Conservation (phyloP, 1,140 invertebrate species). For the Diachasma alloeum region DNA sequence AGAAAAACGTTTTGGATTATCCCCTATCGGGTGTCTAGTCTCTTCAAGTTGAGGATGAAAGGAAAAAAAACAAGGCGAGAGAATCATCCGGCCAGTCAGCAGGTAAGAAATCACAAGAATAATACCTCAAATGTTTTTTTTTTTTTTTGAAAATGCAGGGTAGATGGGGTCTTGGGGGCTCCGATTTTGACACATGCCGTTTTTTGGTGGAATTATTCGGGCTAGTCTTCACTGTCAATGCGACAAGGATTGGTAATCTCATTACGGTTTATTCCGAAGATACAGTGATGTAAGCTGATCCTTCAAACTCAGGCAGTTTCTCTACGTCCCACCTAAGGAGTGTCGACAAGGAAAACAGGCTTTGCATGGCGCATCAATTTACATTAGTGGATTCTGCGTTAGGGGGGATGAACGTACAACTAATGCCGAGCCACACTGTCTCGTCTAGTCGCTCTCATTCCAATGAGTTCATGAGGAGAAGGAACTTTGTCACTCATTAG, state of each 20-base stretch:
- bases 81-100: neutral
- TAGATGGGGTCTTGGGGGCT: neutral
- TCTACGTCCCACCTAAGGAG: slow-evolving; percentile 28
- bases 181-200: neutral
- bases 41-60: neutral
- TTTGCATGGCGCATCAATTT: slow-evolving; percentile 42
- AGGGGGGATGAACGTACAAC: neutral
- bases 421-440: neutral
- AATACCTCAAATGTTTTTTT: neutral
- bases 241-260: slow-evolving; percentile 33
- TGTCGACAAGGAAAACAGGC: slow-evolving; percentile 42
- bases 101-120: neutral
- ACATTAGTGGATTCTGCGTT: neutral
- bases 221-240: neutral
- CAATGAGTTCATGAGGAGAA: neutral
- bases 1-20: slow-evolving; percentile 6
- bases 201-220: neutral
- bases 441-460: neutral
- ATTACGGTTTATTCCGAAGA: slow-evolving; percentile 34
- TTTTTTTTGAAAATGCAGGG: neutral
- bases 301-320: slow-evolving; percentile 1
- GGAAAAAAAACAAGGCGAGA: neutral
- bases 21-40: neutral
- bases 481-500: neutral
- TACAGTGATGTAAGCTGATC: slow-evolving; percentile 38